Conservation (phyloP, 2,797 vertebrate species). For the Hemitrygon akajei region DNA sequence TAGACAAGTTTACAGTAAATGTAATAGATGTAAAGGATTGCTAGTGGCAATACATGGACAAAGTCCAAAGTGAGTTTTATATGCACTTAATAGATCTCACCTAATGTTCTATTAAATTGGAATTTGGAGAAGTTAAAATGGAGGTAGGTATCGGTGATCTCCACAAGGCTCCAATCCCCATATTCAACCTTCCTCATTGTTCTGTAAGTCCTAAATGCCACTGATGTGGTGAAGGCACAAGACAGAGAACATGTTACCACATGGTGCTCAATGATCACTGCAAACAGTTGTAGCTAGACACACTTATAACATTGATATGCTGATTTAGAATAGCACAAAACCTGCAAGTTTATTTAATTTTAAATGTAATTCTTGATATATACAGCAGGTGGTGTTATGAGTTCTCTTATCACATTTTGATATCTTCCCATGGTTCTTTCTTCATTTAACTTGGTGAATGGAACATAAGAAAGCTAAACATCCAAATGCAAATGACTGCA, state of each 20-base stretch:
- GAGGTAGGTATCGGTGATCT: background rate
- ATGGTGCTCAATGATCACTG: background rate
- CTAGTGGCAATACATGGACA: background rate
- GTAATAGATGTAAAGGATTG: background rate
- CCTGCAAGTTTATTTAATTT: background rate
- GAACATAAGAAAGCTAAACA: background rate
- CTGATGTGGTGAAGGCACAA: background rate
- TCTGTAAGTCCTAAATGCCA: too few relatives aligned
- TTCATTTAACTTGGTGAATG: background rate
- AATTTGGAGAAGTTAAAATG: background rate
- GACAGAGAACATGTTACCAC: background rate
- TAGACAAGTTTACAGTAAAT: background rate
- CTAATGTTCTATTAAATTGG: background rate
- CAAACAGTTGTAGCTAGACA: too few relatives aligned
- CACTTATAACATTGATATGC: background rate
- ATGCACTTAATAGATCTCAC: background rate
- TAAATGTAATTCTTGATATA: background rate
- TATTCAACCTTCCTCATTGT: background rate
- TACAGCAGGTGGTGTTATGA: background rate
- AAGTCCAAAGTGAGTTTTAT: background rate
- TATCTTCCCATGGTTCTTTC: background rate
- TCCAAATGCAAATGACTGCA: too few relatives aligned
- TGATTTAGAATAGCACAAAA: background rate
- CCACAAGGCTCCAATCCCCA: background rate
- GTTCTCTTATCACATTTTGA: background rate